Conservation (phyloP, 2,888 invertebrate species). For the Andrena flavipes region DNA sequence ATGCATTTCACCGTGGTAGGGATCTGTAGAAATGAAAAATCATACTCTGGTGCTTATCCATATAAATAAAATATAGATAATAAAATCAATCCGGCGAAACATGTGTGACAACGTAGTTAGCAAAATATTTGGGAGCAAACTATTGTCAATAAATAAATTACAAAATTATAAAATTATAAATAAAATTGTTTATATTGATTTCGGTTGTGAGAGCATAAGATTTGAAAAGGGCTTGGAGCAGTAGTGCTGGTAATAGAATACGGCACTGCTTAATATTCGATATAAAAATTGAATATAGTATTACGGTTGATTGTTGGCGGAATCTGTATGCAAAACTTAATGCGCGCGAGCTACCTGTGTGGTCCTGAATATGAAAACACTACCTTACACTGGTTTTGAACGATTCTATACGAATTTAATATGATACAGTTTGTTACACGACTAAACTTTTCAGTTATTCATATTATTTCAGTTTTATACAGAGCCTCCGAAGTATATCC, state of each 20-base stretch:
- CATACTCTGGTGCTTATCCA: neutral
- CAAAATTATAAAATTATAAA: neutral
- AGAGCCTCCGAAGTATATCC: neutral
- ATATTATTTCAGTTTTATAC: constrained; percentile 4
- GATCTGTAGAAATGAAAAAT: neutral
- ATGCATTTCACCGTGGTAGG: constrained; percentile 15
- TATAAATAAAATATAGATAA: too few species aligned
- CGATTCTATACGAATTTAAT: neutral
- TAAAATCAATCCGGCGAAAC: too few species aligned
- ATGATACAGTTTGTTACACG: neutral
- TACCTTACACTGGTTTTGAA: constrained; percentile 29
- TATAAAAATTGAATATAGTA: constrained; percentile 80
- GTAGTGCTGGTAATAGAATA: constrained; percentile 62
- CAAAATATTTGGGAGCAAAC: too few species aligned
- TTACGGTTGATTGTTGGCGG: constrained; percentile 77
- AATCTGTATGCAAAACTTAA: constrained; percentile 78
- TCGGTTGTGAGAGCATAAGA: constrained; percentile 42
- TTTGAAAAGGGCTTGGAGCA: constrained; percentile 18
- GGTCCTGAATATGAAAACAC: constrained; percentile 72
- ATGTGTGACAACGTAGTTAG: too few species aligned
- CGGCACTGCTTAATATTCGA: constrained; percentile 77
- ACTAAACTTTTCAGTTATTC: neutral
- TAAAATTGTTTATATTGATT: constrained; percentile 37
- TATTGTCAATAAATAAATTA: neutral
- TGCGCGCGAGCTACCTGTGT: constrained; percentile 75